Conservation (phyloP, 1,140 invertebrate genomes). For the Druon quercuslanigerum region DNA sequence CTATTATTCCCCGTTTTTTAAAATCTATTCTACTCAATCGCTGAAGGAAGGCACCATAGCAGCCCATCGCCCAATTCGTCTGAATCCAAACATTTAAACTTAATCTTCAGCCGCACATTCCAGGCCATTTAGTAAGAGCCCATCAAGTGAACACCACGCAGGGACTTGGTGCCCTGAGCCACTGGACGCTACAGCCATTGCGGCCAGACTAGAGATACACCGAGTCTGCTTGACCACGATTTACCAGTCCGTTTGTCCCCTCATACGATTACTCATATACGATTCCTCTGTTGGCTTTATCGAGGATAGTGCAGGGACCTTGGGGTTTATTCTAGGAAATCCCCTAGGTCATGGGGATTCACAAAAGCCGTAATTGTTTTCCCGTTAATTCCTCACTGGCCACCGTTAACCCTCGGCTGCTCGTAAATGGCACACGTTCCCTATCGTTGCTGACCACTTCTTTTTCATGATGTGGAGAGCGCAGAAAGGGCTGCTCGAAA, state of each 20-base stretch:
- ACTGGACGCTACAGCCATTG: neutral
- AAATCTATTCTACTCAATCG: too few species aligned
- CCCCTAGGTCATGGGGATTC: constrained; percentile 17
- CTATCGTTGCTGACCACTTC: neutral
- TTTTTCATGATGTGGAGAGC: neutral
- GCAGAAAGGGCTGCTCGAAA: neutral
- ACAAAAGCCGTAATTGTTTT: constrained; percentile 31
- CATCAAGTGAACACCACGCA: neutral
- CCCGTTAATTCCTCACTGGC: neutral
- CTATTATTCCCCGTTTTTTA: too few species aligned
- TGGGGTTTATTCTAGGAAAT: constrained; percentile 14
- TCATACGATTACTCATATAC: constrained; percentile 24
- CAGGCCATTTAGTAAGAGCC: constrained; percentile 2
- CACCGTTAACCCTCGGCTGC: neutral
- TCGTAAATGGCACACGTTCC: constrained; percentile 9
- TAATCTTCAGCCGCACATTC: neutral
- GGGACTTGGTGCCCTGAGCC: neutral
- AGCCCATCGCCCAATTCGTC: neutral
- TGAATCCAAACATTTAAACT: neutral
- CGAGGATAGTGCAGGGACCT: neutral
- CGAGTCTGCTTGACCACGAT: constrained; percentile 10
- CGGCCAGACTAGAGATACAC: constrained; percentile 25
- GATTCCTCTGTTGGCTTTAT: constrained; percentile 18
- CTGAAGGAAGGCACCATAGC: too few species aligned
- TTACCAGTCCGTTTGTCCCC: constrained; percentile 28